Evolutionary conservation across 37 sponge, comb jelly and placozoan species (phyloP).

Genomic region (Haliclona indistincta): DNA sequence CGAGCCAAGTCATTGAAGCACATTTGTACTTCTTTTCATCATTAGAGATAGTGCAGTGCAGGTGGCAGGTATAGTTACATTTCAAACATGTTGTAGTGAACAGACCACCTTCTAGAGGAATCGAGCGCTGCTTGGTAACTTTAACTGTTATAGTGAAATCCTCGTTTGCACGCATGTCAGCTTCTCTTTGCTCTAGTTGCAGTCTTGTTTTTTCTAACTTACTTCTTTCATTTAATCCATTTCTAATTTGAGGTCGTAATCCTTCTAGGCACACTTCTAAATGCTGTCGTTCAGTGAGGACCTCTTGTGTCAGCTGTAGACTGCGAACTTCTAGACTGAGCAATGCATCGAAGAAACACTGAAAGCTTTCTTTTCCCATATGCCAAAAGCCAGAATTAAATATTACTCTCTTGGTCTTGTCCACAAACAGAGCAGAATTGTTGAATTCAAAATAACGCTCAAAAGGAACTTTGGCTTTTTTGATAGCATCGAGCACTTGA

Average conservation of each 20-base stretch:
- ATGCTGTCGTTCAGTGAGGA: slow-evolving; percentile 52
- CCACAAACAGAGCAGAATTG: slow-evolving; percentile 59
- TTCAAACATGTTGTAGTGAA: slow-evolving; percentile 71
- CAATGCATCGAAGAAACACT: slow-evolving; percentile 51
- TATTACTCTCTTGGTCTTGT: not conserved
- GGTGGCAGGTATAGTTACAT: slow-evolving; percentile 80
- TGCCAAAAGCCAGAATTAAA: slow-evolving; percentile 36
- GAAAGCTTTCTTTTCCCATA: slow-evolving; percentile 62
- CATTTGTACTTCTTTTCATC: slow-evolving; percentile 62
- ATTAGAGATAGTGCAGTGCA: slow-evolving; percentile 33
- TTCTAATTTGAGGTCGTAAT: slow-evolving; percentile 43
- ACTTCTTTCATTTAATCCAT: slow-evolving; percentile 39
- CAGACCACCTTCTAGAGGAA: slow-evolving; percentile 30
- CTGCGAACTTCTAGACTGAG: slow-evolving; percentile 8
- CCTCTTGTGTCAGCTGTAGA: slow-evolving; percentile 57
- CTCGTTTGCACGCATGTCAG: slow-evolving; percentile 41
- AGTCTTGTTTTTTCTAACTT: slow-evolving; percentile 40
- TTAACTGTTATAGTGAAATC: slow-evolving; percentile 55
- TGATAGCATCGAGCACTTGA: slow-evolving; percentile 55
- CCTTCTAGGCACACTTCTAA: slow-evolving; percentile 44
- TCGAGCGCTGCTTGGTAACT: slow-evolving; percentile 19
- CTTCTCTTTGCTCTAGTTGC: slow-evolving; percentile 34
- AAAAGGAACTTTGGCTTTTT: slow-evolving; percentile 46
- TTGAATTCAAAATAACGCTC: slow-evolving; percentile 58
- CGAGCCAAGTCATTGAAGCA: slow-evolving; percentile 67